phyloP scores from a whole-genome alignment of 2,888 invertebrate genomes.

The Taphrorychus bicolor region DNA sequence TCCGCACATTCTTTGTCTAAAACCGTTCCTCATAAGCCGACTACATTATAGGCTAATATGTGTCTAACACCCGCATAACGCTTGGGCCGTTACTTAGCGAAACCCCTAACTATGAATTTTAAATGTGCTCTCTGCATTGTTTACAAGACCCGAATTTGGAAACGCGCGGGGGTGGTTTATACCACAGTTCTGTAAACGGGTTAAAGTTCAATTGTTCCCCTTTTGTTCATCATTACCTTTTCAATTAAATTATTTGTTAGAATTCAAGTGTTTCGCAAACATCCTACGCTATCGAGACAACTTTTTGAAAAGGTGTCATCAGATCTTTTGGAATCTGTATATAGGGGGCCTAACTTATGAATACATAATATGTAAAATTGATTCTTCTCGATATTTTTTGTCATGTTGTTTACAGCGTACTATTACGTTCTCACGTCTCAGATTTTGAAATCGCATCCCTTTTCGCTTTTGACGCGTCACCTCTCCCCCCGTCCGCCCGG shows the following conservation, averaged over 20 bases:
- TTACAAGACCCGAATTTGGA: constrained; percentile 17
- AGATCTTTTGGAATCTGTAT: too few species aligned
- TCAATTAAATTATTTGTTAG: constrained; percentile 24
- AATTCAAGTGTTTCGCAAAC: constrained; percentile 11
- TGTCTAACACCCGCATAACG: constrained; percentile 13
- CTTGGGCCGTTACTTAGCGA: constrained; percentile 13
- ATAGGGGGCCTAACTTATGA: too few species aligned
- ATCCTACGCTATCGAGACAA: too few species aligned
- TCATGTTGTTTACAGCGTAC: not conserved
- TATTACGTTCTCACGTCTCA: not conserved
- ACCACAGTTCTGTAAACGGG: constrained; percentile 23
- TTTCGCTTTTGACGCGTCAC: not conserved
- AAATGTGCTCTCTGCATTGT: constrained; percentile 14
- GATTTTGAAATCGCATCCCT: not conserved
- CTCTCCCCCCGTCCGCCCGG: too few species aligned
- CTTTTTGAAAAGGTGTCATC: too few species aligned
- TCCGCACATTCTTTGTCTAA: not conserved
- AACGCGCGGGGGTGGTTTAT: constrained; percentile 12
- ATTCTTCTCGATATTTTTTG: too few species aligned
- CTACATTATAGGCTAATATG: constrained; percentile 13
- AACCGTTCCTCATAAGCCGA: not conserved
- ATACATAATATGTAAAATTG: too few species aligned
- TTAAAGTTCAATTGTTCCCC: constrained; percentile 20
- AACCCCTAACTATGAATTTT: constrained; percentile 17
- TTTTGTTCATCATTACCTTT: constrained; percentile 20